Percentiles rank a stretch among this genome's conserved stretches.
Evolutionary conservation across 64 coral and sea anemone species (phyloP).

Genomic region (Pocillopora damicornis): DNA sequence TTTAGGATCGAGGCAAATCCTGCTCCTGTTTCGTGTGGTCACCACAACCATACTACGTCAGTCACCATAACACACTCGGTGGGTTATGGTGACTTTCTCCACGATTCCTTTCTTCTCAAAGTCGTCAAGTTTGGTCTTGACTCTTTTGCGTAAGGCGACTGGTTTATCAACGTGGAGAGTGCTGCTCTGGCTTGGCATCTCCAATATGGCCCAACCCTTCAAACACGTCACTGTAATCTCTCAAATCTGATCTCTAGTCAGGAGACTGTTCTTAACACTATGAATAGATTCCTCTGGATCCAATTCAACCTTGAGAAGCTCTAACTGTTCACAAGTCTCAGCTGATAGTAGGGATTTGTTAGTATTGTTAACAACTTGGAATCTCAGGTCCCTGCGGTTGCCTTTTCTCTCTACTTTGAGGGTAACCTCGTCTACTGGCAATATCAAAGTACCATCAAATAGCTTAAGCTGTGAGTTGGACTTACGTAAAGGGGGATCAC

Average conservation of each 20-base stretch:
- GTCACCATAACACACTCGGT: slow-evolving; percentile 17
- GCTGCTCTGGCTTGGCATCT: slow-evolving; percentile 38
- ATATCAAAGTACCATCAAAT: slow-evolving; percentile 15
- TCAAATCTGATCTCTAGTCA: slow-evolving; percentile 43
- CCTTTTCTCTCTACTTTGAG: slow-evolving; percentile 41
- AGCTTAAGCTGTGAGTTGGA: too few relatives aligned
- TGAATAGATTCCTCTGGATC: slow-evolving; percentile 18
- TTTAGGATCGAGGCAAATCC: slow-evolving; percentile 46
- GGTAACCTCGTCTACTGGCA: background rate
- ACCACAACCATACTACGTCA: slow-evolving; percentile 36
- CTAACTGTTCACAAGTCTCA: slow-evolving; percentile 46
- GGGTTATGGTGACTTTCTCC: background rate
- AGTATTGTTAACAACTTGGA: slow-evolving; percentile 12
- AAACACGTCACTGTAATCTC: slow-evolving; percentile 39
- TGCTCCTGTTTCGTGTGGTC: slow-evolving; percentile 23
- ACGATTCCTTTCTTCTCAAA: slow-evolving; percentile 45
- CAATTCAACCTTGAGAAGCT: slow-evolving; percentile 39
- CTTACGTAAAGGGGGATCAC: too few relatives aligned
- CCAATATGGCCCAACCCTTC: slow-evolving; percentile 52
- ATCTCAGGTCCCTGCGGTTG: background rate
- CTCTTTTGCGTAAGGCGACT: slow-evolving; percentile 28
- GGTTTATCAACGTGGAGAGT: slow-evolving; percentile 11
- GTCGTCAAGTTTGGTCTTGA: slow-evolving; percentile 33
- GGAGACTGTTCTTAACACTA: background rate
- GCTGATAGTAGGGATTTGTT: background rate